Evolutionary conservation across 2,888 invertebrate genomes (phyloP), one percentile per base, ranked within the genome.

Genomic region (Hirtodrosophila cameraria): DNA sequence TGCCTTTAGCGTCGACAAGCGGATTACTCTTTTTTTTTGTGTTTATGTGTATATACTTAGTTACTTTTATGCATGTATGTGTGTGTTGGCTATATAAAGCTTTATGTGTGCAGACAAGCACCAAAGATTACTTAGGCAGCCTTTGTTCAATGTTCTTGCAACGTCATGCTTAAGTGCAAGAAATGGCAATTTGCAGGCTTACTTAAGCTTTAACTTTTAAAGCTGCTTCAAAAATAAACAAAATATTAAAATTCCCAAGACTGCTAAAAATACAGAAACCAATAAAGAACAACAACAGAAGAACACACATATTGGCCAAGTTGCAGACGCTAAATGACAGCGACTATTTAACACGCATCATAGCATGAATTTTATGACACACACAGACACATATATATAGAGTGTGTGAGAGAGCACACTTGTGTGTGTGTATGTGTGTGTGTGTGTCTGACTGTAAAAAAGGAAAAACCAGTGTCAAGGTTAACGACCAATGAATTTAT

Each of bases 401-500:
- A 31, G 13, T 36, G 23, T 41, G 30, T 35, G 39, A 36, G 55
- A 31, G 41, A 6, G 39, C 23, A 23, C 23, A 23, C 23, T 23
- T 23, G n/a, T 25, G 11, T 43, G 36, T 30, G 42, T 31, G 48
- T 41, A 45, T 63, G 45, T 31, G 64, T 38, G 39, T 39, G 65
- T 65, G 54, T 55, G 39, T 63, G 42, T 66, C 50, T 20, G 72
- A 36, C 36, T 69, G 62, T 61, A 59, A 72, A 64, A 75, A 81
- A 75, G 76, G 76, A 86, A 88, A 89, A 89, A 89, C 86, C 89
- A 89, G 89, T 90, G 91, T 91, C 91, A 91, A 91, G 91, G 91
- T 91, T 91, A 91, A 91, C 90, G 90, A 90, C 91, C 90, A 90
- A 89, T 90, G 89, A 89, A 89, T 90, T 90, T 89, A 90, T 89